These are phyloP conservation scores for Stomorhina lunata DNA, from an alignment of 2,888 invertebrate species.

Conservation along the genomic window DNA sequence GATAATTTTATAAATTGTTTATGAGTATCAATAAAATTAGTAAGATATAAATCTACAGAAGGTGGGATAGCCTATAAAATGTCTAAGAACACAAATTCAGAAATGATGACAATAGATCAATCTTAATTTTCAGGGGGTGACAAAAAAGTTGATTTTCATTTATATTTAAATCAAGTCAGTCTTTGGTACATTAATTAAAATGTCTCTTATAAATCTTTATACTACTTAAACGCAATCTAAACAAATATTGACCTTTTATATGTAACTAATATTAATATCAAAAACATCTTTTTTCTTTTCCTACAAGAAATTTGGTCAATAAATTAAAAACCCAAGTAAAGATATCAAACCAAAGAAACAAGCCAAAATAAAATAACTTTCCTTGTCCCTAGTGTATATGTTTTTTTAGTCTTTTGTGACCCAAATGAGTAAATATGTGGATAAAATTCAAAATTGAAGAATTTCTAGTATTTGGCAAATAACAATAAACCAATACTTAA, in stretches of 20 bases:
- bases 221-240: not conserved
- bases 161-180: too few relatives aligned
- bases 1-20: too few relatives aligned
- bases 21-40: too few relatives aligned
- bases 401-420: too few relatives aligned
- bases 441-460: constrained; percentile 55
- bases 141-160: too few relatives aligned
- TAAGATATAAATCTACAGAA: too few relatives aligned
- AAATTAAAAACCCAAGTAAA: not conserved
- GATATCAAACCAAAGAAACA: not conserved
- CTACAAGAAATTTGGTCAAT: not conserved
- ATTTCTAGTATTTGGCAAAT: constrained; percentile 59
- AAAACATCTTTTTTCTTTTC: not conserved
- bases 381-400: too few relatives aligned
- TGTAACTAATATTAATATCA: not conserved
- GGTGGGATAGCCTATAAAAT: too few relatives aligned
- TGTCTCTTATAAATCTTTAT: not conserved
- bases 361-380: constrained; percentile 12
- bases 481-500: constrained; percentile 53
- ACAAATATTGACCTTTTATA: not conserved
- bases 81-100: too few relatives aligned
- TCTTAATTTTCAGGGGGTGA: too few relatives aligned
- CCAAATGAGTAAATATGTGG: constrained; percentile 2
- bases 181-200: too few relatives aligned
- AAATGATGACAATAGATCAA: too few relatives aligned